A percentile compares a stretch with the other conserved stretches of the same genome.
These are phyloP conservation scores for Agriopis aurantiaria DNA, from an alignment of 2,888 invertebrate genomes.

Conservation along the genomic window DNA sequence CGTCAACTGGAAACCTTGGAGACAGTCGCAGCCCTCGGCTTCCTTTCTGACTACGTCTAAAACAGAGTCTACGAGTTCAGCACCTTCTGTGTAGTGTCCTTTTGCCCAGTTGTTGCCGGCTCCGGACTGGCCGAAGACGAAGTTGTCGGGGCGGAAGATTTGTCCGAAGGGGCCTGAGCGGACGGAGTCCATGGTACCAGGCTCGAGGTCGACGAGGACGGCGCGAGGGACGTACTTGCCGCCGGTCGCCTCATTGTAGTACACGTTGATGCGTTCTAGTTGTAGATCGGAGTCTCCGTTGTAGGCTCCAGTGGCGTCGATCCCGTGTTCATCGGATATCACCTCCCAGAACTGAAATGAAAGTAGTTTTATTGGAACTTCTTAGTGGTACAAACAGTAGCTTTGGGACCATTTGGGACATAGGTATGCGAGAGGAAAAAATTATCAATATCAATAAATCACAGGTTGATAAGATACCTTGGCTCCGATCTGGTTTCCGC, in stretches of 20 bases:
- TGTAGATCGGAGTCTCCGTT: conserved; percentile 90
- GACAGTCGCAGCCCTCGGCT: conserved; percentile 89
- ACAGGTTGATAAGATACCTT: conserved; percentile 85
- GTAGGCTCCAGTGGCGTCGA: conserved; percentile 79
- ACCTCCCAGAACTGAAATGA: conserved; percentile 77
- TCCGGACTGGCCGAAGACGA: conserved; percentile 88
- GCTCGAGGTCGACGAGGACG: conserved; percentile 76
- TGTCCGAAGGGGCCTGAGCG: conserved; percentile 89
- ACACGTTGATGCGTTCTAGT: conserved; percentile 91
- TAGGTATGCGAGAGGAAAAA: background rate
- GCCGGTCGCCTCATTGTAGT: conserved; percentile 90
- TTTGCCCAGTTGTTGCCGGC: conserved; percentile 88
- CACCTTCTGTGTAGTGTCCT: conserved; percentile 90
- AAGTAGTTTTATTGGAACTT: conserved; percentile 10
- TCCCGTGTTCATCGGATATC: conserved; percentile 76
- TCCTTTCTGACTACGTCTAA: conserved; percentile 87
- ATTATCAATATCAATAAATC: background rate
- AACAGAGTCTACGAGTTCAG: conserved; percentile 87
- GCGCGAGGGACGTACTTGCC: conserved; percentile 78
- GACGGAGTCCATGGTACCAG: conserved; percentile 88
- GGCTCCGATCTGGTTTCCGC: conserved; percentile 90
- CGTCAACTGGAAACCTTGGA: conserved; percentile 88
- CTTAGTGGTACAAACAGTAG: background rate
- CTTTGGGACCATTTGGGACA: too few relatives aligned
- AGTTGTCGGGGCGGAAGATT: conserved; percentile 91